phyloP scores from a whole-genome alignment of 2,888 invertebrate species.

The Nemurella pictetii region DNA sequence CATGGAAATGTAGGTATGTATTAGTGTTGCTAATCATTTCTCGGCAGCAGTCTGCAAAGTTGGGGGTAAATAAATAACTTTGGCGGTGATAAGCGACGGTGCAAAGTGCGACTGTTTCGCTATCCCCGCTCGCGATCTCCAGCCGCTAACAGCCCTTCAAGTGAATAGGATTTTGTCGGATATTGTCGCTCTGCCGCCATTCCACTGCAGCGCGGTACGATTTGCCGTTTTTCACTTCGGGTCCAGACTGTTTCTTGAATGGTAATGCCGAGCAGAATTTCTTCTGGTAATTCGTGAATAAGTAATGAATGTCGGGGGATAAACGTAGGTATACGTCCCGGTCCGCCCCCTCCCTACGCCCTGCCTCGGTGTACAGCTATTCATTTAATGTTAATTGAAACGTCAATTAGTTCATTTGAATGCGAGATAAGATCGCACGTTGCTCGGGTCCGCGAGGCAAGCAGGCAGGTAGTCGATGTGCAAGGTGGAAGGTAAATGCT shows the following conservation, averaged over 20 bases:
- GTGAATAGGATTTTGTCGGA: no score
- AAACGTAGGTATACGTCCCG: neutral
- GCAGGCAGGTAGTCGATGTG: neutral
- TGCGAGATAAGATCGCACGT: constrained; percentile 3
- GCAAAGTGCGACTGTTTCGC: no score
- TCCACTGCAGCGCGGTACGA: neutral
- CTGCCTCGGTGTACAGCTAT: neutral
- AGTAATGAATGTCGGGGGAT: neutral
- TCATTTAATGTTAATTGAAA: neutral
- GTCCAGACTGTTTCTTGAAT: neutral
- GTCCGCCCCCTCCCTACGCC: no score
- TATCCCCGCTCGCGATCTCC: no score
- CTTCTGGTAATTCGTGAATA: neutral
- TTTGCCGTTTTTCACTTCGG: no score
- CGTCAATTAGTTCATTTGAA: constrained; percentile 20
- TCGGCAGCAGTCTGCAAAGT: no score
- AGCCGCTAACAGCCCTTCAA: no score
- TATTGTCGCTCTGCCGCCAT: no score
- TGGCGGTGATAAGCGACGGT: no score
- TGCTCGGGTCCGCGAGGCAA: neutral
- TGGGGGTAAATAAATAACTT: neutral
- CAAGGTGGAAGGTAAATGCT: neutral
- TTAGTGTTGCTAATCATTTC: no score
- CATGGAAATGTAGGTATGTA: no score
- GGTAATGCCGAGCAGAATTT: neutral